phyloP scores from a whole-genome alignment of 2,113 vertebrate species.

The Pitta sordida region DNA sequence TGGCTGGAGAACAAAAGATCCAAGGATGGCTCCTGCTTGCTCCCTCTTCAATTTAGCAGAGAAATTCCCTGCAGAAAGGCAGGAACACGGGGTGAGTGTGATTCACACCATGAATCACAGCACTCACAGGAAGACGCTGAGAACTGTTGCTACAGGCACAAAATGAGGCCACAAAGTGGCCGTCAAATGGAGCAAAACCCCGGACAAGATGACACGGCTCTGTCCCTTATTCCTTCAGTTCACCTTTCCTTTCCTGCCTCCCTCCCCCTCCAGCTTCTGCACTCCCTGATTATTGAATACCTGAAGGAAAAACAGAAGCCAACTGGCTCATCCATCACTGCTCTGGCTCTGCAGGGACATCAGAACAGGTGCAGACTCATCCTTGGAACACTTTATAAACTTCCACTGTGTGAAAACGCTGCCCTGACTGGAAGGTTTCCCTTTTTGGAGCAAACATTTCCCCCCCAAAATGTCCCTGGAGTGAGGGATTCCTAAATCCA shows the following conservation, averaged over 20 bases:
- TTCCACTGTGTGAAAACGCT: not conserved
- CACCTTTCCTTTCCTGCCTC: not conserved
- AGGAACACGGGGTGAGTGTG: not conserved
- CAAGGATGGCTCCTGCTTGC: not conserved
- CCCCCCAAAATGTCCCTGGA: not conserved
- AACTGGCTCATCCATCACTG: not conserved
- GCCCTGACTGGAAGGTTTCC: not conserved
- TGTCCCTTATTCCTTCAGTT: not conserved
- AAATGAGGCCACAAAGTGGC: not conserved
- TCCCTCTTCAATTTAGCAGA: not conserved
- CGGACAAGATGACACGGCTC: not conserved
- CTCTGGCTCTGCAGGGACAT: not conserved
- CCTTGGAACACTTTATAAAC: not conserved
- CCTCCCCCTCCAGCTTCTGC: not conserved
- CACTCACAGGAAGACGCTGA: no score
- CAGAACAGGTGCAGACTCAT: not conserved
- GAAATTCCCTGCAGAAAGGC: not conserved
- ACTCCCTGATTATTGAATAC: not conserved
- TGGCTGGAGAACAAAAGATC: not conserved
- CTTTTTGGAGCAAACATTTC: not conserved
- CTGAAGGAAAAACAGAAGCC: not conserved
- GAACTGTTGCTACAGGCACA: not conserved
- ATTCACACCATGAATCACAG: not conserved
- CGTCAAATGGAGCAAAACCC: not conserved
- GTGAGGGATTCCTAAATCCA: not conserved